Evolutionary conservation across 2,797 vertebrate species (phyloP), one percentile per base, ranked within the genome.

Genomic region (Phataginus tricuspis): DNA sequence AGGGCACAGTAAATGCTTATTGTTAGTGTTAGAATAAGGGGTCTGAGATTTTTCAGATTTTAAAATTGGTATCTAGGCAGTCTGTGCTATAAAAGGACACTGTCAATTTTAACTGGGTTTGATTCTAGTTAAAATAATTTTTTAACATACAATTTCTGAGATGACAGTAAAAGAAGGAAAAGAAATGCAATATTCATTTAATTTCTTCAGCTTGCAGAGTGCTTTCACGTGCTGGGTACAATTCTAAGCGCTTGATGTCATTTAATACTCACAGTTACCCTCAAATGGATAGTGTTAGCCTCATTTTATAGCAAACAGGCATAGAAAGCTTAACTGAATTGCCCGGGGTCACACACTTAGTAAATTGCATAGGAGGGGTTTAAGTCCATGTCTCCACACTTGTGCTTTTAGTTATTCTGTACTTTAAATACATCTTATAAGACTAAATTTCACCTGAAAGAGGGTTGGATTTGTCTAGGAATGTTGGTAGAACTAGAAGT

Each of bases 21-120:
- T 69, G 23, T 92, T 78, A 61, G 34, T 37, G 19, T 39, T 31
- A 64, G 75, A 37, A 37, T 87, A 37, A 77, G 39, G 66, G 25
- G 16, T 79, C 57, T 72, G 39, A 66, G 64, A 85, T 59, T 86
- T 91, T 93, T 85, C 42, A 75, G 19, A 63, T 89, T 80, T 94
- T 75, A 31, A 39, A 69, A 42, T 61, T 83, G 45, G 4, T 55
- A 71, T 92, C 45, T 66, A 80, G 49, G 59, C 31, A 66, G 13
- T 64, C 87, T 39, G n/a, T 91, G 72, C 61, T 69, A 29, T 64
- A 37, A 27, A 59, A 31, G 87, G 74, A 86, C 42, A 51, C 66
- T 77, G 2, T 51, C 68, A 66, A 12, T 86, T 34, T 72, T 55
- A 95, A 74, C 31, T 78, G 79, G 37, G 6, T 57, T 91, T 91